These are phyloP conservation scores for Murina feae DNA, from an alignment of 2,113 vertebrate genomes.

Conservation along the genomic window DNA sequence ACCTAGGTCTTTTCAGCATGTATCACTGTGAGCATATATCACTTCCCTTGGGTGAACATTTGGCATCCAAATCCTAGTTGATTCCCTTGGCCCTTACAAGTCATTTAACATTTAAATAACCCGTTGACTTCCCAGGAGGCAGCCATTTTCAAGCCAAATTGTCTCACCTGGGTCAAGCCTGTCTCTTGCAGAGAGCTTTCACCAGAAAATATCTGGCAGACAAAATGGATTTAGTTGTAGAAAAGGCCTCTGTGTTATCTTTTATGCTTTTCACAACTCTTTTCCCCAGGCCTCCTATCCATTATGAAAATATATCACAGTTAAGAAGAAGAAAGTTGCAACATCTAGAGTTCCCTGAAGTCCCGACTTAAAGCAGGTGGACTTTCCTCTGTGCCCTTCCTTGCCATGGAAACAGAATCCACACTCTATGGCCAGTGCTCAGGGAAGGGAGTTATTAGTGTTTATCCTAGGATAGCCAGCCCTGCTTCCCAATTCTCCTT, in stretches of 20 bases:
- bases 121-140: background rate
- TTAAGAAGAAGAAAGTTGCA: constrained; percentile 8
- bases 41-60: background rate
- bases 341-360: background rate
- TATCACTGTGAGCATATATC: background rate
- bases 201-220: background rate
- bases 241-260: background rate
- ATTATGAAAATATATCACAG: background rate
- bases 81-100: background rate
- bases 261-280: constrained; percentile 20
- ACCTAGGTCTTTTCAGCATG: background rate
- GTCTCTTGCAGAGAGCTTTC: background rate
- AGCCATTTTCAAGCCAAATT: background rate
- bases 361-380: constrained; percentile 27
- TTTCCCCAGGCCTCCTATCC: background rate
- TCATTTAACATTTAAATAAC: background rate
- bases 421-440: fast-evolving
- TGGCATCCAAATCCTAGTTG: background rate
- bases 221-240: background rate
- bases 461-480: background rate
- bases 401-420: background rate
- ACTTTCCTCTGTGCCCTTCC: background rate
- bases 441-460: background rate
- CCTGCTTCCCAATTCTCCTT: background rate
- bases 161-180: background rate